Base-by-base conservation (phyloP, 1,140 invertebrate genomes). In the Pseudomyrmex concolor region DNA sequence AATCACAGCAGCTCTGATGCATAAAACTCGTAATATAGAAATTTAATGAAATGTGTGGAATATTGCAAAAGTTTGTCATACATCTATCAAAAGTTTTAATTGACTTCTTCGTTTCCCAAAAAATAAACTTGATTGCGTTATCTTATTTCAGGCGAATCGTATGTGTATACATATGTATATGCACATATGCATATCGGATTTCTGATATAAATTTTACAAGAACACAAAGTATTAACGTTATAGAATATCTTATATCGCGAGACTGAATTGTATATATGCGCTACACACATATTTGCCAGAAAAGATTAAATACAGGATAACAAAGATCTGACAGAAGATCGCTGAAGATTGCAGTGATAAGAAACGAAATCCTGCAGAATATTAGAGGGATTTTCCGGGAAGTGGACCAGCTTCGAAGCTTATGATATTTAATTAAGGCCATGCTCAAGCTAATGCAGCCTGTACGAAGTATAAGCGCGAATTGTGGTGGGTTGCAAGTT, bases 401-500 rank as follows among this genome's bases (percentile, higher is more conserved):
- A 48, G 63, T 22, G 13, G 19, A 51, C 12, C 15, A 57, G 0
- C 5, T 78, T 55, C 9, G 19, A 77, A 10, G 34, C 13, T 78
- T 68, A 78, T 68, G 76, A 67, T 57, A 15, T 78, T 70, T 78
- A 78, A 78, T 78, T 78, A 78, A 78, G 54, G 54, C 13, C 63
- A 68, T 22, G 63, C 63, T 48, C 9, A 48, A 45, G 19, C 17
- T 45, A 17, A 13, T 74, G 45, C n/a, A 76, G 50, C 7, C 45
- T 50, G 22, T 48, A 48, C 12, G 45, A 17, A 60, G 60, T 67
- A 34, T 43, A 57, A 55, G 25, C 17, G 54, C 10, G 17, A 19
- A 7, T 25, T 9, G 43, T 48, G 50, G n/a, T 57, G 34, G 51
- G 5, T 70, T 13, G 43, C 43, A 70, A 78, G 54, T 57, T n/a